phyloP scores from a whole-genome alignment of 2,113 vertebrate genomes.

The Oophaga pumilio region DNA sequence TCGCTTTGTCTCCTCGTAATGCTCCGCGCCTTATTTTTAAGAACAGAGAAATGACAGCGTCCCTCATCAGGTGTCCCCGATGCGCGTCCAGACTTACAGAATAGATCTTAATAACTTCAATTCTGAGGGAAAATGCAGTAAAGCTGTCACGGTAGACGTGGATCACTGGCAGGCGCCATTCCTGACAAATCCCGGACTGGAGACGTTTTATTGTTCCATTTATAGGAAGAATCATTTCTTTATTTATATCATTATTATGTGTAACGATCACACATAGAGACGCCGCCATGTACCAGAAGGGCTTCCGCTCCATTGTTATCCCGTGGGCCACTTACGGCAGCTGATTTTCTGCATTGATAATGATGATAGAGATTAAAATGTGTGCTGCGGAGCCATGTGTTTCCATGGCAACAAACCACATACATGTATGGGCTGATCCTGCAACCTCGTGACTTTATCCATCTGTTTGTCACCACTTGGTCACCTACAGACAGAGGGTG shows the following conservation, averaged over 20 bases:
- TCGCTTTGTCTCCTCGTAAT: not conserved
- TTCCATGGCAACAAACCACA: not conserved
- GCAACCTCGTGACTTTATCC: not conserved
- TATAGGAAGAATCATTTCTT: not conserved
- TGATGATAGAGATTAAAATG: not conserved
- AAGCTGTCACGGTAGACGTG: not conserved
- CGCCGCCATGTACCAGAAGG: not conserved
- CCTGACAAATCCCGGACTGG: not conserved
- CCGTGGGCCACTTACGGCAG: too few relatives aligned
- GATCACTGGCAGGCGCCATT: not conserved
- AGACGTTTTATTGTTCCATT: not conserved
- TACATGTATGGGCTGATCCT: not conserved
- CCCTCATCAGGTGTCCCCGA: not conserved
- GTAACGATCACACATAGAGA: not conserved
- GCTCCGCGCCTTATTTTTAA: not conserved
- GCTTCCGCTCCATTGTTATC: not conserved
- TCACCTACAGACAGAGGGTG: not conserved
- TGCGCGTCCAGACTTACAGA: not conserved
- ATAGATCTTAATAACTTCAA: slow-evolving; percentile 16
- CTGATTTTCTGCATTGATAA: too few relatives aligned
- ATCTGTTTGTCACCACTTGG: not conserved
- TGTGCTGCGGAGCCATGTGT: not conserved
- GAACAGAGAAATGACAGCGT: slow-evolving; percentile 5
- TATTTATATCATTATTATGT: not conserved
- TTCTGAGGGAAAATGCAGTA: not conserved